A percentile compares a stretch with the other conserved stretches of the same genome.
Evolutionary conservation across 1,140 invertebrate species (phyloP).

Genomic region (Agrypnia vestita): DNA sequence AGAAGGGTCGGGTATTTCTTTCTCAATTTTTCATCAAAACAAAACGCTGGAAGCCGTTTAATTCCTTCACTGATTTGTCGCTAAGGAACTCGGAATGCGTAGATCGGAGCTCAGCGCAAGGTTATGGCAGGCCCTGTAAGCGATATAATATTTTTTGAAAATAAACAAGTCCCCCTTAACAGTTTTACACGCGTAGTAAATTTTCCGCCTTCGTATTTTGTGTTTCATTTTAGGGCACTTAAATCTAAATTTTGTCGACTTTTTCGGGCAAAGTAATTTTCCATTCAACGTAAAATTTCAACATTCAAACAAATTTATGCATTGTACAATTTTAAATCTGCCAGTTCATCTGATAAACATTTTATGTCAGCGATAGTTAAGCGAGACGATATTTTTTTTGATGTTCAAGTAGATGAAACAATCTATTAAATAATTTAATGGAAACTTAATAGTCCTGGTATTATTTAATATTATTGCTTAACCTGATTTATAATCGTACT

Average conservation of each 20-base stretch:
- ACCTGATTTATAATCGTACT: too few species aligned
- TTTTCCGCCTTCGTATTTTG: conserved; percentile 44
- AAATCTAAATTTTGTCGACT: conserved; percentile 35
- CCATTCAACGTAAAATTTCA: neutral
- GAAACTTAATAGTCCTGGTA: too few species aligned
- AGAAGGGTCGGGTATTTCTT: neutral
- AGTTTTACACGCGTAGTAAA: conserved; percentile 53
- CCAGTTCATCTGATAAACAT: too few species aligned
- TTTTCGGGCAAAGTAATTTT: conserved; percentile 18
- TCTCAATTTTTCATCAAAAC: neutral
- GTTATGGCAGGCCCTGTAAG: conserved; percentile 48
- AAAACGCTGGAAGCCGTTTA: neutral
- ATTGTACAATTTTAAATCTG: too few species aligned
- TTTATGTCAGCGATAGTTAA: too few species aligned
- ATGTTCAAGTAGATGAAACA: too few species aligned
- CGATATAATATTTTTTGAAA: conserved; percentile 54
- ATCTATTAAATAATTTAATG: too few species aligned
- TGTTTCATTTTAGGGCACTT: conserved; percentile 41
- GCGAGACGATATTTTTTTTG: too few species aligned
- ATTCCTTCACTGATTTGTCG: conserved; percentile 4
- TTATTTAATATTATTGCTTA: too few species aligned
- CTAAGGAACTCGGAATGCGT: conserved; percentile 14
- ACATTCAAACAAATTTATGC: too few species aligned
- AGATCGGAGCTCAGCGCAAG: conserved; percentile 3
- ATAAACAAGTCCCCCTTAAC: conserved; percentile 56